Conservation (phyloP, 2,888 invertebrate species). For the Allacma fusca region DNA sequence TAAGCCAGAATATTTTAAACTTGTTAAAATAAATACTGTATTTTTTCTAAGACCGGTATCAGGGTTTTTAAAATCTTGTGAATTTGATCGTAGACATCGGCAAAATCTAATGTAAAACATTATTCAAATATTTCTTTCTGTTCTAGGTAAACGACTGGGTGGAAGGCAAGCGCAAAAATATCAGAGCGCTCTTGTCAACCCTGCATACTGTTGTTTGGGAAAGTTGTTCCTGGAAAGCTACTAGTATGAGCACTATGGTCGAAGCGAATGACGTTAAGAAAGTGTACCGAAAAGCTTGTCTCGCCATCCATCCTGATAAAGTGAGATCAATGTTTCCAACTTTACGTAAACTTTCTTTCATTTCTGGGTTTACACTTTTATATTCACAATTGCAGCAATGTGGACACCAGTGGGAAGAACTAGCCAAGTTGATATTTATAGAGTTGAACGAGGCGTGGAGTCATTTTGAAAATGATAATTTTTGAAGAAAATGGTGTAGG, state of each 20-base stretch:
- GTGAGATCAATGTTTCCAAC: too few relatives aligned
- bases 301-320: slow-evolving; percentile 99
- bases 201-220: slow-evolving; percentile 93
- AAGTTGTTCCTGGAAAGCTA: slow-evolving; percentile 89
- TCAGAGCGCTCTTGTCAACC: slow-evolving; percentile 92
- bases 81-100: neutral
- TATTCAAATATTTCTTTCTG: slow-evolving; percentile 37
- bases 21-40: too few relatives aligned
- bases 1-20: too few relatives aligned
- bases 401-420: slow-evolving; percentile 88
- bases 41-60: too few relatives aligned
- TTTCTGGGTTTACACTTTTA: too few relatives aligned
- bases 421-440: slow-evolving; percentile 97
- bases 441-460: slow-evolving; percentile 99
- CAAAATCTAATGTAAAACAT: neutral
- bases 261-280: slow-evolving; percentile 93
- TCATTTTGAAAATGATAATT: slow-evolving; percentile 78
- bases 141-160: slow-evolving; percentile 76
- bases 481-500: too few relatives aligned
- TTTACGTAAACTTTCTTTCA: too few relatives aligned
- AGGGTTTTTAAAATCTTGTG: too few relatives aligned
- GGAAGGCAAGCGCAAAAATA: slow-evolving; percentile 95
- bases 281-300: slow-evolving; percentile 91
- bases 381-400: slow-evolving; percentile 79
- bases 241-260: slow-evolving; percentile 94